Evolutionary conservation across 2,113 vertebrate genomes (phyloP), one percentile per base, ranked within the genome.

Genomic region (Prionailurus viverrinus): DNA sequence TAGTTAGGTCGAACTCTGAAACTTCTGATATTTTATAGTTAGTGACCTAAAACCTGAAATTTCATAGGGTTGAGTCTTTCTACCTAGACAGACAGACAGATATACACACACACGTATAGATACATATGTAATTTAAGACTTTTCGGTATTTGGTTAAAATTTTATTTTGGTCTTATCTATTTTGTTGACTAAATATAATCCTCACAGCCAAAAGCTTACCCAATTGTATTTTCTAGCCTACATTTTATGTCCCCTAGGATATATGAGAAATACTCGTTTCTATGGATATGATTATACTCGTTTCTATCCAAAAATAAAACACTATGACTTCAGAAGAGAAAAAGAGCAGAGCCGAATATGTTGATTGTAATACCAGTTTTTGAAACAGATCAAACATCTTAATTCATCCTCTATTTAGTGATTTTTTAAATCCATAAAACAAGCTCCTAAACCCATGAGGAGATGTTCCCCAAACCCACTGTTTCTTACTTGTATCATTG

Each of bases 221-320:
- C 18, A n/a, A 9, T 58, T 61, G 14, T 63, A 36, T 80, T 96
- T 93, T 96, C 33, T 45, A 5, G 15, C 55, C 19, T 41, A 71
- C 18, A 29, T 63, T 79, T 80, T 65, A 41, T 78, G 19, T 66
- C 51, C 14, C 82, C 39, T 23, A 39, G 58, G 48, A 68, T 88
- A 73, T 84, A 48, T 68, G 19, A 29, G 65, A 84, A 95, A 81
- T 85, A 33, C 4, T 33, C 27, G 0, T 74, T 69, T 58, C 61
- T 96, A 25, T 16, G 10, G 7, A 23, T 78, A 81, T 80, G 27
- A 69, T 74, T 68, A 48, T 71, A 4, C 51, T 45, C 45, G 7
- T 45, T 45, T 45, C 8, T 87, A 92, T 82, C 80, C 21, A 63
- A 91, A 96, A 91, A 45, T 68, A 81, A 93, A 92, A 21, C n/a